phyloP scores from a whole-genome alignment of 53 echinoderm and acorn worm species.

The Zoroaster sp. region DNA sequence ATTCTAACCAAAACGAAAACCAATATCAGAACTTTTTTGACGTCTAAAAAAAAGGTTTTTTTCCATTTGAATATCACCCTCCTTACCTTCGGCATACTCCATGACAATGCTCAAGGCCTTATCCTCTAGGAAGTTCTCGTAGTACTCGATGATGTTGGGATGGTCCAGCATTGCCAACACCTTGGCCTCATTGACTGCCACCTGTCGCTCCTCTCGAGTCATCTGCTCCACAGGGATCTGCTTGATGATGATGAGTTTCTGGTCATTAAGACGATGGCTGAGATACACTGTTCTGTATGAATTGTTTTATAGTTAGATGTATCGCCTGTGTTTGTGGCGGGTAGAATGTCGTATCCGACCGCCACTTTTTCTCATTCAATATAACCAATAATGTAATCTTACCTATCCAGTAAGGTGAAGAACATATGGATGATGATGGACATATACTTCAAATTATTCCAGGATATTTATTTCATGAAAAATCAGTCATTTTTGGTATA shows the following conservation, averaged over 20 bases:
- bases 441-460: too few species aligned
- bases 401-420: too few species aligned
- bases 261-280: constrained; percentile 75
- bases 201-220: constrained; percentile 92
- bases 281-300: constrained; percentile 86
- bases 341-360: neutral
- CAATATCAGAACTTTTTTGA: too few species aligned
- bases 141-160: constrained; percentile 98
- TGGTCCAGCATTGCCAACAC: constrained; percentile 95
- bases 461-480: too few species aligned
- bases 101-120: constrained; percentile 98
- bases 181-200: constrained; percentile 92
- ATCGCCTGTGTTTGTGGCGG: too few species aligned
- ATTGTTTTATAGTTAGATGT: neutral
- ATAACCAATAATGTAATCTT: too few species aligned
- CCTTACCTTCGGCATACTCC: constrained; percentile 98
- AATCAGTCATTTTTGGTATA: too few species aligned
- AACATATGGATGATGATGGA: too few species aligned
- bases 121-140: constrained; percentile 97
- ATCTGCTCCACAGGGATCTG: constrained; percentile 99
- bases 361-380: too few species aligned
- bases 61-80: too few species aligned
- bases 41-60: too few species aligned
- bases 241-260: constrained; percentile 94
- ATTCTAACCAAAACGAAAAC: too few species aligned